Conservation (phyloP, 2,113 vertebrate species). For the Sebastes fasciatus region DNA sequence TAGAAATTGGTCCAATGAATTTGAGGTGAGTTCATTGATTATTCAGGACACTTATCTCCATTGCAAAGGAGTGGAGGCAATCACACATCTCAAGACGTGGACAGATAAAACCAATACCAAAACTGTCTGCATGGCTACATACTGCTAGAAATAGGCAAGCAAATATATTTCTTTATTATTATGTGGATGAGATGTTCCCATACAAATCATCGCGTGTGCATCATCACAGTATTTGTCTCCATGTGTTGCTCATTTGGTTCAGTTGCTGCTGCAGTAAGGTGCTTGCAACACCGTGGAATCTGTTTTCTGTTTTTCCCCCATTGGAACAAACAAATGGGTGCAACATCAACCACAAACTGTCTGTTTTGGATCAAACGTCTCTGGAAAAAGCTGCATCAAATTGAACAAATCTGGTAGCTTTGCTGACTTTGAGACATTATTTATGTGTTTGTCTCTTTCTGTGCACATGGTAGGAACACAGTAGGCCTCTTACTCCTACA, state of each 20-base stretch:
- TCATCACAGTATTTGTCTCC: constrained; percentile 16
- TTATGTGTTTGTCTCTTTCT: constrained; percentile 7
- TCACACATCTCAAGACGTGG: too few relatives aligned
- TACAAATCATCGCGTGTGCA: constrained; percentile 21
- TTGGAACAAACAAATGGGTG: constrained; percentile 37
- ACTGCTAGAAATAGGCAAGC: not conserved
- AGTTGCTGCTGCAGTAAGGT: constrained; percentile 44
- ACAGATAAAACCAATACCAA: not conserved
- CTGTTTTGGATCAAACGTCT: constrained; percentile 45
- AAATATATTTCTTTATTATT: too few relatives aligned
- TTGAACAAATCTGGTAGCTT: constrained; percentile 42
- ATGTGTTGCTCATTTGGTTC: constrained; percentile 58
- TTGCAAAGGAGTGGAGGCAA: not conserved
- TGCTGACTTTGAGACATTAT: constrained; percentile 43
- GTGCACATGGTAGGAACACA: not conserved
- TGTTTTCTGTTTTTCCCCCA: not conserved
- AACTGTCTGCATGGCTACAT: not conserved
- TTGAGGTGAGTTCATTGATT: not conserved
- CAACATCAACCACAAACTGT: constrained; percentile 32
- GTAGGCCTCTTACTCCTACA: not conserved
- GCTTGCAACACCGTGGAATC: constrained; percentile 56
- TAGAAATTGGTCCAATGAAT: not conserved
- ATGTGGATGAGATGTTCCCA: constrained; percentile 22
- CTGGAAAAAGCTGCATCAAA: constrained; percentile 3
- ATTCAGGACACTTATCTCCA: too few relatives aligned